Conservation (phyloP, 2,888 invertebrate genomes). For the Pheosia tremula region DNA sequence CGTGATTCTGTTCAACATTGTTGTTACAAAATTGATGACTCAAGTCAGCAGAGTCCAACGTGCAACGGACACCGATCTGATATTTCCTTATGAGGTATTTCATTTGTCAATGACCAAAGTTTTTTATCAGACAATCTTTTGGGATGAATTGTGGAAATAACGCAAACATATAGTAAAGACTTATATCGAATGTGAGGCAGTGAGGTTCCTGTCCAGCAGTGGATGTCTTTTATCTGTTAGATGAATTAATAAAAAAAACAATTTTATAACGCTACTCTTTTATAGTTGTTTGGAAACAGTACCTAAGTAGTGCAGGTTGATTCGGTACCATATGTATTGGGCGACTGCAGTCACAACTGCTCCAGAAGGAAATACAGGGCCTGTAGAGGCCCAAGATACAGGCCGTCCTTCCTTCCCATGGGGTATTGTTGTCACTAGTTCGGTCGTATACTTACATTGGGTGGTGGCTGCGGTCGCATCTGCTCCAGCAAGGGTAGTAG, state of each 20-base stretch:
- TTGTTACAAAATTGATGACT: background rate
- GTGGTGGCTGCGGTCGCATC: conserved; percentile 76
- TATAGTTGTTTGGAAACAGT: background rate
- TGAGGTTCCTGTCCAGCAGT: too few species aligned
- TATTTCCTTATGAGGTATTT: background rate
- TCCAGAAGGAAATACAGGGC: background rate
- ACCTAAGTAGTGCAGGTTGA: too few species aligned
- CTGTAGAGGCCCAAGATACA: background rate
- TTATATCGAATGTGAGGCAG: too few species aligned
- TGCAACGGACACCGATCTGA: conserved; percentile 5
- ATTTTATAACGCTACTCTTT: too few species aligned
- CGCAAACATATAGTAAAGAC: too few species aligned
- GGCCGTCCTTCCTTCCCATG: background rate
- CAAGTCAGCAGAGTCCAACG: background rate
- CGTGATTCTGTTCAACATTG: background rate
- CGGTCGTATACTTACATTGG: conserved; percentile 57
- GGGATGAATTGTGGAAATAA: background rate
- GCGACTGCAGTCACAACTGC: background rate
- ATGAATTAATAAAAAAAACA: too few species aligned
- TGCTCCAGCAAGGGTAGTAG: conserved; percentile 90
- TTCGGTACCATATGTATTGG: too few species aligned
- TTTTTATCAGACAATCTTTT: background rate
- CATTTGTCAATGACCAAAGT: conserved; percentile 1
- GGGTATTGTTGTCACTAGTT: background rate
- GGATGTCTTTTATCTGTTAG: too few species aligned